phyloP scores from a whole-genome alignment of 2,113 vertebrate genomes.

The Nesoenas mayeri region DNA sequence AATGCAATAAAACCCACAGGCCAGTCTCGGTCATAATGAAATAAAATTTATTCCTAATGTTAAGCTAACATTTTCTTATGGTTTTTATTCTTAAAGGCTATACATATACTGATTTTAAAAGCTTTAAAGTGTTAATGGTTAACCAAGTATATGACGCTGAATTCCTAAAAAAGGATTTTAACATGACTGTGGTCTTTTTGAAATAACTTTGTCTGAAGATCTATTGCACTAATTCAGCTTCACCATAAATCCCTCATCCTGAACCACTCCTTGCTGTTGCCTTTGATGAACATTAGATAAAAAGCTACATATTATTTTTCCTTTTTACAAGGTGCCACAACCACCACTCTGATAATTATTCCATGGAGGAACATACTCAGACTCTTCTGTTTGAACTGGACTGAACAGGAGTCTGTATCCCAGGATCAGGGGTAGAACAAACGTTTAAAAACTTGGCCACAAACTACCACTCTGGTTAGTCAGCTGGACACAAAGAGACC shows the following conservation, averaged over 20 bases:
- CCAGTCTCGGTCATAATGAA: background rate
- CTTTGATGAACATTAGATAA: background rate
- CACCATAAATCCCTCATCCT: background rate
- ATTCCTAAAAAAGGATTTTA: background rate
- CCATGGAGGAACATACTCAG: background rate
- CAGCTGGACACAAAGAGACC: background rate
- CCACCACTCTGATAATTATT: background rate
- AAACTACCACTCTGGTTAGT: background rate
- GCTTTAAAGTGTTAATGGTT: constrained; percentile 1
- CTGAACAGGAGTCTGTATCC: background rate
- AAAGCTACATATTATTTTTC: background rate
- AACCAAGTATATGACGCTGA: background rate
- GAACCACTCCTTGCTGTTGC: background rate
- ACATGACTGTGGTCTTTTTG: background rate
- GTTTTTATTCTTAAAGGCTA: background rate
- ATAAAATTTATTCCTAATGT: constrained; percentile 11
- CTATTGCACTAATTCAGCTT: background rate
- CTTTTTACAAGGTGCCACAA: background rate
- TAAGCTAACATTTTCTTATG: constrained; percentile 4
- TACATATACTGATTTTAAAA: background rate
- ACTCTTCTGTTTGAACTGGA: background rate
- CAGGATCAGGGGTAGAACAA: background rate
- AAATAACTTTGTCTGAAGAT: background rate
- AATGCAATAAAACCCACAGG: constrained; percentile 22
- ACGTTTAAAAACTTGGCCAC: background rate